Evolutionary conservation across 1,140 invertebrate species (phyloP), one percentile per base, ranked within the genome.

Genomic region (Bombus cullumanus): DNA sequence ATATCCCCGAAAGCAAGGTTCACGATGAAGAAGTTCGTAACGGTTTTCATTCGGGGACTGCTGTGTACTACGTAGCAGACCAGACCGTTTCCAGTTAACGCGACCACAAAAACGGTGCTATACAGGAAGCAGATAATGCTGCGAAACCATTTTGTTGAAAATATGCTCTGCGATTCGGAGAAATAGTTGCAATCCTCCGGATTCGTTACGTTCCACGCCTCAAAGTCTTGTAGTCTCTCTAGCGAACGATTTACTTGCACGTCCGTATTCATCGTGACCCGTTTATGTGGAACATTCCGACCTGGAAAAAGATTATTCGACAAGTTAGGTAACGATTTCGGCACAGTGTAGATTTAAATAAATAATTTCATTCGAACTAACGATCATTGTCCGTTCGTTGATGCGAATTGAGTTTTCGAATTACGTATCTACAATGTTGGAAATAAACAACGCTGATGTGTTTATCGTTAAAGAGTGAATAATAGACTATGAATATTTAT

Each of bases 11-110:
- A 94, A 0, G 98, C 97, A 79, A 99, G 94, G 94, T 98, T 98
- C 86, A 97, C 97, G 86, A 98, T 98, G 92, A 98, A 98, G 92
- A 97, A 98, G 91, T 98, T 98, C 3, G 98, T 98, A 2, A 98
- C 97, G 0, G 98, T 98, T 86, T 97, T 96, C 98, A 98, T 98
- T 53, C 97, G 96, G 0, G 97, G 96, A 39, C 97, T 97, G 15
- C 96, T 96, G 78, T 97, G 95, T 1, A 98, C 97, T 13, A 98
- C 97, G 92, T 97, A 98, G 93, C 97, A 98, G 10, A 98, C 97
- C 5, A 98, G 96, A 25, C 97, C 96, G 92, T 98, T 98, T 3
- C 98, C 98, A 1, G 97, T 87, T 13, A 98, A 92, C 0, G 98
- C 97, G 2, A 97, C 94, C 3, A 98, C 92, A 82, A 98, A 98